phyloP scores from a whole-genome alignment of 2,888 invertebrate species.

The Conomelus anceps region DNA sequence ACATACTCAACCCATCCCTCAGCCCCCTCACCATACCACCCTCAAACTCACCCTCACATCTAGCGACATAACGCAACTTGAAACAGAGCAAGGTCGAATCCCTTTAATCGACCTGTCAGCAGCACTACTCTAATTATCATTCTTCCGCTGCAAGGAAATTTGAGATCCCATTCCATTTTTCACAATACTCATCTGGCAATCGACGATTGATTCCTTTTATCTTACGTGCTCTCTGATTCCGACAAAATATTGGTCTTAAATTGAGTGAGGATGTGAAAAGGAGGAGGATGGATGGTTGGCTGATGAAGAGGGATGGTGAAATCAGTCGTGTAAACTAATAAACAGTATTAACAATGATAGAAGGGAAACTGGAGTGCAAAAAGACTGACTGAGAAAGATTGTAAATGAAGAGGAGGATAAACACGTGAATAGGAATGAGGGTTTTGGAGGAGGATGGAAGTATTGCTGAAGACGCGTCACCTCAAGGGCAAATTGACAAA shows the following conservation, averaged over 20 bases:
- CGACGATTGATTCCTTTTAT: not conserved
- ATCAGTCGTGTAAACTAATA: no score
- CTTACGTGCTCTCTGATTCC: not conserved
- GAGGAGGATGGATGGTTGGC: no score
- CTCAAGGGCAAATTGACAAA: no score
- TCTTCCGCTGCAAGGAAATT: not conserved
- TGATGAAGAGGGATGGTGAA: no score
- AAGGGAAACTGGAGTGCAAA: no score
- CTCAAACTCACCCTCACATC: not conserved
- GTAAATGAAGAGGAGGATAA: no score
- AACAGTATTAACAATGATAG: no score
- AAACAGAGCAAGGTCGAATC: not conserved
- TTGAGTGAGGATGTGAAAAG: not conserved
- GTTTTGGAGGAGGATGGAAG: no score
- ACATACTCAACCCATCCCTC: not conserved
- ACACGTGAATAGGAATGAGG: no score
- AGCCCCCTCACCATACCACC: not conserved
- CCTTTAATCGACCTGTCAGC: not conserved
- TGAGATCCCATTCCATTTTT: not conserved
- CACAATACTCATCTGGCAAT: not conserved
- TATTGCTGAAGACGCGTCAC: no score
- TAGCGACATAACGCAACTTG: not conserved
- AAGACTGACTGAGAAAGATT: no score
- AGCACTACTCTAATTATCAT: not conserved
- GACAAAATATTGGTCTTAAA: not conserved